Conservation (phyloP, 2,797 vertebrate genomes). For the Sebastes matsubarae region DNA sequence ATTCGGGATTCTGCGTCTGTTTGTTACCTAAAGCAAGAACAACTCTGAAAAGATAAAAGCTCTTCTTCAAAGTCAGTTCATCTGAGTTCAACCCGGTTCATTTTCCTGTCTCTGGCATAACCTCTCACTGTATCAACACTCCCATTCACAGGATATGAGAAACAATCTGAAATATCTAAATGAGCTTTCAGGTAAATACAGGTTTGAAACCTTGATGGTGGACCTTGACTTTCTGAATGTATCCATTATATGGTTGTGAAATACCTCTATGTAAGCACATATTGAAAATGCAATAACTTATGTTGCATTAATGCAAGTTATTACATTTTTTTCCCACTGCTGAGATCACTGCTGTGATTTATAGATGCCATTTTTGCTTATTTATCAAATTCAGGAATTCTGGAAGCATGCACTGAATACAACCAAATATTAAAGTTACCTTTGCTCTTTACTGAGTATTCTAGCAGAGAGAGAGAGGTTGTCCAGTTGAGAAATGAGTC, state of each 20-base stretch:
- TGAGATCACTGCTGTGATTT: neutral
- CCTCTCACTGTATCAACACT: conserved; percentile 21
- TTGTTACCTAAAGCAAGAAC: conserved; percentile 61
- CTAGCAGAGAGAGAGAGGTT: neutral
- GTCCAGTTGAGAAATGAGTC: neutral
- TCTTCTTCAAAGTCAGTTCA: conserved; percentile 53
- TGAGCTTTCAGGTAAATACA: neutral
- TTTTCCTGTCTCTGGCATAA: conserved; percentile 30
- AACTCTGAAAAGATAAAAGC: conserved; percentile 56
- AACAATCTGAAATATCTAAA: neutral
- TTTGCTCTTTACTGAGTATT: neutral
- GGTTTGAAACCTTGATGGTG: neutral
- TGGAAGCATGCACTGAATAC: neutral
- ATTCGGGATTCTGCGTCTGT: conserved; percentile 46
- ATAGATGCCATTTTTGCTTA: neutral
- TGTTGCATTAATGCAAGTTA: neutral
- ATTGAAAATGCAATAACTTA: neutral
- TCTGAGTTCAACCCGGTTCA: conserved; percentile 40
- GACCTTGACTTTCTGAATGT: neutral
- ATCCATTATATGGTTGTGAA: neutral
- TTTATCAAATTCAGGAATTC: neutral
- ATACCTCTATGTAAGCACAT: neutral
- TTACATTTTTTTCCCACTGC: neutral
- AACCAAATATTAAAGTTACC: neutral
- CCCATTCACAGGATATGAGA: neutral